Base-by-base conservation (phyloP, 2,113 vertebrate species). In the Lynx canadensis region DNA sequence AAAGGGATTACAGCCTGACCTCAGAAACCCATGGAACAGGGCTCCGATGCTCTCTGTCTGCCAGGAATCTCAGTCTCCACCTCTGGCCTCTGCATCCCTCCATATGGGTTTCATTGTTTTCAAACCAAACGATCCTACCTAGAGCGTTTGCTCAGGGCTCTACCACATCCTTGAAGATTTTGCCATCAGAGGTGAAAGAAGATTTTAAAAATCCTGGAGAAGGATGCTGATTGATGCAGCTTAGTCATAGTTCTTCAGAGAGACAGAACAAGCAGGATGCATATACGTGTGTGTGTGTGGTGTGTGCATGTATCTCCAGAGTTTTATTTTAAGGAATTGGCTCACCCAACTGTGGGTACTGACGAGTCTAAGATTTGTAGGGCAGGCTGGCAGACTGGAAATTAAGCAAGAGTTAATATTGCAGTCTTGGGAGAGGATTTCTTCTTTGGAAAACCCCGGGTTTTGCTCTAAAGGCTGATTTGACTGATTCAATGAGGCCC, bases 241-340 rank as follows among this genome's bases (percentile, higher is more conserved):
- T 78, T 60, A 50, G 55, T 91, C 29, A 95, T 48, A 80, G 12
- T 50, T 68, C 87, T 92, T 33, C 23, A 25, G 55, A 86, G 27
- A 74, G 50, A 74, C 12, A 60, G 63, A 88, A 65, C 1, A 50
- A 92, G 60, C 14, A 73, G 36, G 41, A 84, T n/a, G 14, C 11
- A 0, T n/a, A 55, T 38, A 33, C 13, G 27, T 31, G 8, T 8
- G 27, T 65, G 2, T 13, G 18, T 33, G 33, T 63, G 10, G 16
- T 25, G 41, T 41, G 6, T 7, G 10, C 15, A 29, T 55, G 4
- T 11, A 27, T 50, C 14, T 73, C 27, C 50, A 52, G 41, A 89
- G 21, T 83, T 83, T 55, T 79, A 73, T 89, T 95, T 85, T 60
- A 63, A 90, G 41, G 82, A 82, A 52, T 36, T 83, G 66, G 25